Base-by-base conservation (phyloP, 2,113 vertebrate species). In the Suricata suricatta region DNA sequence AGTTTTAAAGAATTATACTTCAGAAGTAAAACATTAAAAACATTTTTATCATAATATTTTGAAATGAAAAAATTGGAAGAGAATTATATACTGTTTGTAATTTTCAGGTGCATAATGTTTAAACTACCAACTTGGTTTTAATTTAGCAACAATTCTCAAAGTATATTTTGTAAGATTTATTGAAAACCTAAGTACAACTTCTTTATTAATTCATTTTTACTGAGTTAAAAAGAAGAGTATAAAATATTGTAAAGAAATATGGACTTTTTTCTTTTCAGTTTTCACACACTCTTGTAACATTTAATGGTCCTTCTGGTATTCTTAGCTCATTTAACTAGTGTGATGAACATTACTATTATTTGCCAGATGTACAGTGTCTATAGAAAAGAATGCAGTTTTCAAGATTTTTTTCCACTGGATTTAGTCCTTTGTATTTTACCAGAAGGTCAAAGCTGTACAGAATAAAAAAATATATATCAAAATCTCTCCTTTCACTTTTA, bases 141-240 rank as follows among this genome's bases (percentile, higher is more conserved):
- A 98, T 64, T 64, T 96, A 96, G 14, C 63, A 72, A 60, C 4
- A 68, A 77, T 25, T 88, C 82, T 60, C 52, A 95, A 94, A 92
- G 52, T n/a, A 52, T 21, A 90, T 63, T 69, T 92, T 57, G 38
- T 94, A 72, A 96, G 72, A 85, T 31, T 68, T 0, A 94, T 47
- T 95, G 93, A 44, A n/a, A 88, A 16, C 4, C 66, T 80, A 96
- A 86, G 38, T 35, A 85, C 2, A 85, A 96, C 19, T 71, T 93
- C 41, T 94, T 92, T 33, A 76, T 80, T 79, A 89, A 50, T 16
- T 93, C 50, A 72, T 41, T 96, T 92, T 92, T 95, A 87, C 29
- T 69, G 17, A 88, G 52, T 16, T 93, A 96, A 96, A 38, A 96
- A 91, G 79, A 96, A 85, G 4, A 57, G 47, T 52, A 11, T 54